Conservation (phyloP, 2,113 vertebrate genomes). For the Alligator sinensis region DNA sequence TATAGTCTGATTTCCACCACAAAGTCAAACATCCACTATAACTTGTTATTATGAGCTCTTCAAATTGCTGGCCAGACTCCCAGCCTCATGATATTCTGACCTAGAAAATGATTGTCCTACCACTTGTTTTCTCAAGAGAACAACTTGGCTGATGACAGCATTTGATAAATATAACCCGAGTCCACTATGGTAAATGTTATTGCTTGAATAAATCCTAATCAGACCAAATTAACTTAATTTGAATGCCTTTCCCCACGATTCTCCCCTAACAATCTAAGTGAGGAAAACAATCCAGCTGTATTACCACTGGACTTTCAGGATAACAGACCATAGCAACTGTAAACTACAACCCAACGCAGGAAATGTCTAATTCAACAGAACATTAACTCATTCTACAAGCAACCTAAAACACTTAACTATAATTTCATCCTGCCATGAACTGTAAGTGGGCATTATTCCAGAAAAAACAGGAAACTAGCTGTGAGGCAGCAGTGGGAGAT, state of each 20-base stretch:
- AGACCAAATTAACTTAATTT: neutral
- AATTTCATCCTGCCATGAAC: slow-evolving; percentile 9
- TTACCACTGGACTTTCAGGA: neutral
- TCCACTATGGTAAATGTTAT: neutral
- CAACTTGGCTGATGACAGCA: neutral
- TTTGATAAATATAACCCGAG: neutral
- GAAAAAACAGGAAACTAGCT: neutral
- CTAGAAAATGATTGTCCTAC: neutral
- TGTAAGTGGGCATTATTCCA: neutral
- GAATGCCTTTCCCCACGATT: neutral
- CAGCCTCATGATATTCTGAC: neutral
- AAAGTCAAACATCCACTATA: neutral
- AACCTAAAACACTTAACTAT: neutral
- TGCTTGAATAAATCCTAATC: slow-evolving; percentile 13
- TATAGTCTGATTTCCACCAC: neutral
- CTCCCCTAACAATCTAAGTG: neutral
- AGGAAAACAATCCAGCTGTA: neutral
- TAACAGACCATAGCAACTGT: neutral
- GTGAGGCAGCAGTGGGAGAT: neutral
- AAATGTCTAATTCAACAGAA: slow-evolving; percentile 36
- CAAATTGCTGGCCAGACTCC: neutral
- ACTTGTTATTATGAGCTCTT: slow-evolving; percentile 5
- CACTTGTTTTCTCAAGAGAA: neutral
- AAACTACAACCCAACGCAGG: neutral
- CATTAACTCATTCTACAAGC: slow-evolving; percentile 21